Evolutionary conservation across 35 echinoderm and acorn worm species (phyloP).

Genomic region (Lytechinus variegatus): DNA sequence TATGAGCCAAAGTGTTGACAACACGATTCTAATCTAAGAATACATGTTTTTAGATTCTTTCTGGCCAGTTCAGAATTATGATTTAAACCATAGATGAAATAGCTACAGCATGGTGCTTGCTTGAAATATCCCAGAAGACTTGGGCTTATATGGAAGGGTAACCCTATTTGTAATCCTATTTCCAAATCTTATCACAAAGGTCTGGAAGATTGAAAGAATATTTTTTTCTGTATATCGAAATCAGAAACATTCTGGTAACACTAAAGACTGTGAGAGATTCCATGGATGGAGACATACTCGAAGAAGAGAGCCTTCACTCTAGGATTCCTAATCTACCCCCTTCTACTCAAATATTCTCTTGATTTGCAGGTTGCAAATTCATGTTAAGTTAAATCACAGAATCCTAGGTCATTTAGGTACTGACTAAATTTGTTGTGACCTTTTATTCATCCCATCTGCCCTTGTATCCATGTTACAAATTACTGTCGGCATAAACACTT

Average conservation of each 20-base stretch:
- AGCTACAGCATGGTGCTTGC: not conserved
- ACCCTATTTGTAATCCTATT: not conserved
- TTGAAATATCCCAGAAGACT: not conserved
- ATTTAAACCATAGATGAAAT: not conserved
- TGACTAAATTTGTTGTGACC: not conserved
- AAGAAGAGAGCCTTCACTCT: too few relatives aligned
- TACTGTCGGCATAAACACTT: not conserved
- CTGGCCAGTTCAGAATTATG: not conserved
- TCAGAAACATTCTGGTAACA: too few relatives aligned
- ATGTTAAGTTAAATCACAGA: not conserved
- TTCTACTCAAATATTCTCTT: too few relatives aligned
- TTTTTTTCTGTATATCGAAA: too few relatives aligned
- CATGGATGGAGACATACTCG: too few relatives aligned
- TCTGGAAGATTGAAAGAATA: too few relatives aligned
- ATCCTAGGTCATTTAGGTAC: not conserved
- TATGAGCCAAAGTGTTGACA: not conserved
- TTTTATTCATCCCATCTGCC: slow-evolving; percentile 1
- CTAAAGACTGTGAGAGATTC: too few relatives aligned
- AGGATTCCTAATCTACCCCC: too few relatives aligned
- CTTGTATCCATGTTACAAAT: not conserved
- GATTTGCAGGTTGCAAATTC: too few relatives aligned
- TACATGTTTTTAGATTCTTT: not conserved
- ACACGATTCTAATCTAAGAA: not conserved
- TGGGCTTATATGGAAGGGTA: not conserved
- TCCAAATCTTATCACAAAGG: not conserved